Base-by-base conservation (phyloP, 2,797 vertebrate genomes). In the Gallinago nigripennis region DNA sequence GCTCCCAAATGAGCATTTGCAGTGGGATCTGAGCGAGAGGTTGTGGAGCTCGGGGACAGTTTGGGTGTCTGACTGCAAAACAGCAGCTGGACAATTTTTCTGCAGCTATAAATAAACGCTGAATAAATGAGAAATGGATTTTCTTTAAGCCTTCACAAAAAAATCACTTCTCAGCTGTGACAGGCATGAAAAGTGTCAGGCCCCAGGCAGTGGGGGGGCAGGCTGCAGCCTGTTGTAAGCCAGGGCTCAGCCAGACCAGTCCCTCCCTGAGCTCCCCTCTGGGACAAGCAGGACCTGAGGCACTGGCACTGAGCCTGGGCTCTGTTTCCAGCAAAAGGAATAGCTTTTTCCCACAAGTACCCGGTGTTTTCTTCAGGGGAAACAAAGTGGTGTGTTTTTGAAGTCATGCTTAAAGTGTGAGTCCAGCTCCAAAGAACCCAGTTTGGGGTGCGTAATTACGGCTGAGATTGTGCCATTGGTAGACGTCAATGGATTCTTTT, bases 81-180 rank as follows among this genome's bases (percentile, higher is more conserved):
- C 1, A 0, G 50, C 81, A 81, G 57, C 79, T 94, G 95, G 76
- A 63, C 76, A 37, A 19, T 83, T 95, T 95, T 93, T 85, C 76
- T 91, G 87, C 56, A 76, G 89, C 79, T 95, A 72, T 92, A 94
- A 92, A 94, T 96, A 96, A 93, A 89, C 3, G 16, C 76, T 85
- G 94, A 94, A 95, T 95, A 94, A 95, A 96, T 91, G 82, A 94
- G 94, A 94, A 96, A 96, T 95, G 79, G 89, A 95, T 96, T 97
- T 96, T 92, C 95, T 94, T 95, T 92, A 92, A 96, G 91, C 87
- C 65, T 86, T 82, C 79, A 79, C 0, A 43, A 21, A 94, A 85
- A 96, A 93, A 94, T 89, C 82, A 61, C 91, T 96, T 89, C 75
- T 96, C 65, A 31, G 39, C 72, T 88, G 84, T 91, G 91, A 93